phyloP scores from a whole-genome alignment of 2,888 invertebrate species.

The Norana najaformis region DNA sequence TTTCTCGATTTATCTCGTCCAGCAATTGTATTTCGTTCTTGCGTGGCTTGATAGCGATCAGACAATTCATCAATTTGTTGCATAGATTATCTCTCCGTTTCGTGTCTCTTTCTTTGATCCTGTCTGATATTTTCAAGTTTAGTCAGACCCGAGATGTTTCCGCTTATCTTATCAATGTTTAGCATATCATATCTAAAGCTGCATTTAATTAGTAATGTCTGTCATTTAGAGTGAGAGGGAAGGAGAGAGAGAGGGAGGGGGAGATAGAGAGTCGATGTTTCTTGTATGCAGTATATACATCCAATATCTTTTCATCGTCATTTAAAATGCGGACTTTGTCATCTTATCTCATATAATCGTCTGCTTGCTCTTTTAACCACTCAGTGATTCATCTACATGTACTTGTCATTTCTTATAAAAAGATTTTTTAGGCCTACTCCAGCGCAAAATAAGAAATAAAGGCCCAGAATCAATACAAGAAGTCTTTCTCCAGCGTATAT shows the following conservation, averaged over 20 bases:
- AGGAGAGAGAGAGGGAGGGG: too few species aligned
- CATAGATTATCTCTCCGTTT: not conserved
- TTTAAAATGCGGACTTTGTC: not conserved
- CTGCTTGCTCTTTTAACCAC: not conserved
- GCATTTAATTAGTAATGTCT: constrained; percentile 5
- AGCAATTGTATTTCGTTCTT: not conserved
- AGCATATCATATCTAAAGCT: not conserved
- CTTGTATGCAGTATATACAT: not conserved
- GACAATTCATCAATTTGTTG: not conserved
- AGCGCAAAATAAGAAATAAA: not conserved
- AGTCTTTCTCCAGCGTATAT: not conserved
- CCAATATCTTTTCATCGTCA: not conserved
- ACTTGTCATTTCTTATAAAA: too few species aligned
- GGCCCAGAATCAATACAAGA: not conserved
- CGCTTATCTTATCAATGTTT: not conserved
- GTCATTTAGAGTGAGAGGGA: not conserved
- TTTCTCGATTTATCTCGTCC: not conserved
- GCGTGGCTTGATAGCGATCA: not conserved
- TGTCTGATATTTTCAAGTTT: not conserved
- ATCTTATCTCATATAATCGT: not conserved
- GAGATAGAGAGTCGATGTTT: not conserved
- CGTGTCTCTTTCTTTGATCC: not conserved
- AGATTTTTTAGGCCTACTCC: too few species aligned
- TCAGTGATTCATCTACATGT: not conserved
- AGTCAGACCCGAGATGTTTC: not conserved